Base-by-base conservation (phyloP, 2,888 invertebrate genomes). In the Dascillus cervinus region DNA sequence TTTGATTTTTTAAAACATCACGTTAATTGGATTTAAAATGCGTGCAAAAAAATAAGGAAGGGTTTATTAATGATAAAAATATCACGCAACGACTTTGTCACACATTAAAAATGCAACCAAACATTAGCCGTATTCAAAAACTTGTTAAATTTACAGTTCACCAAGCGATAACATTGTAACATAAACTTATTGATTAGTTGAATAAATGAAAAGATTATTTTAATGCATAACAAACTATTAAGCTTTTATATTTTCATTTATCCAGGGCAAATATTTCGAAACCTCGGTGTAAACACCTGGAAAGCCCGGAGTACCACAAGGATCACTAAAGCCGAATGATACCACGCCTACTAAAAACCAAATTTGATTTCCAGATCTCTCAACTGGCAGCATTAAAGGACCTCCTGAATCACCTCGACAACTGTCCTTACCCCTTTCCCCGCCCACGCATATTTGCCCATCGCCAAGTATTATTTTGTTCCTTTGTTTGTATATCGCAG, bases 401-500 rank as follows among this genome's bases (percentile, higher is more conserved):
- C 82, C 82, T 8, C 56, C 53, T n/a, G 37, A 38, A 29, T 47
- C 45, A 26, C 67, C 65, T 8, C 65, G 68, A 49, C 84, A 84
- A 0, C 81, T 75, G 47, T 83, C 83, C 47, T 76, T 69, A 2
- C 72, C 71, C 0, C 69, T 62, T 19, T 67, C 66, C 1, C 83
- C 83, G 2, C 83, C 84, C 4, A 82, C 83, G 48, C 82, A 82
- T 1, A 82, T 47, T 46, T 78, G 77, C n/a, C 25, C 76, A 4
- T 37, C 36, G 0, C 67, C 66, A 15, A 75, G 53, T 2, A 54
- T 50, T 0, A 73, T 69, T 0, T 67, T 67, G 4, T 68, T 63
- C 2, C 53, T 47, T 11, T 55, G 55, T 21, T 17, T 26, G 44
- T 75, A 71, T 21, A 74, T 69, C 24, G 50, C 52, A 1, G 56